Evolutionary conservation across 2,797 vertebrate genomes (phyloP).

Genomic region (Scarus forsteni): DNA sequence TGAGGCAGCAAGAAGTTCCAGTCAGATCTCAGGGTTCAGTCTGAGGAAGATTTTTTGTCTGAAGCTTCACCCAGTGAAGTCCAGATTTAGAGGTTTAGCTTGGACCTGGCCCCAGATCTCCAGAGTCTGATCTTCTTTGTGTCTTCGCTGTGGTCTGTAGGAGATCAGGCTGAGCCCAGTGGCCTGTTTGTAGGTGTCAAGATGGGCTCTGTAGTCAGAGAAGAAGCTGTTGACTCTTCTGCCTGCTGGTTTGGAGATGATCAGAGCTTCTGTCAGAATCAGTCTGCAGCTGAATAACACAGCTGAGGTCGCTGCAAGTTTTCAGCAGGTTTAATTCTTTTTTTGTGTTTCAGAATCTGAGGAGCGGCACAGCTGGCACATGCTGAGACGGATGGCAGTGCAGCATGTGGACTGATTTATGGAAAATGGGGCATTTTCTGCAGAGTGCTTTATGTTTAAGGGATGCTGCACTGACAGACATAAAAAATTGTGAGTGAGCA

Average conservation of each 20-base stretch:
- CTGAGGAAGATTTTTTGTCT: neutral
- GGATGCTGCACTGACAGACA: no score
- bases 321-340: no score
- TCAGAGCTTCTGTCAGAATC: conserved; percentile 6
- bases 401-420: no score
- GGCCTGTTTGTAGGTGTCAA: conserved; percentile 4
- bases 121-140: conserved; percentile 13
- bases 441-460: no score
- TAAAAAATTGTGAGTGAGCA: no score
- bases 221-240: neutral
- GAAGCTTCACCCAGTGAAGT: neutral
- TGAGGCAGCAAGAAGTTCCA: neutral
- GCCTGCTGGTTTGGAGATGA: no score
- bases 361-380: no score
- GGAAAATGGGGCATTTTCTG: no score
- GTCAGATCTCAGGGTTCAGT: neutral
- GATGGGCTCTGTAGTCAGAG: neutral
- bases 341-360: no score
- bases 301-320: no score
- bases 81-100: conserved; percentile 6
- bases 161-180: neutral
- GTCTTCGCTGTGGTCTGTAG: neutral
- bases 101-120: conserved; percentile 6
- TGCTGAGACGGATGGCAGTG: no score
- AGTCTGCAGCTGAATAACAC: neutral